Percentiles rank a stretch among this genome's conserved stretches.
Evolutionary conservation across 2,113 vertebrate species (phyloP).

Genomic region (Vombatus ursinus): DNA sequence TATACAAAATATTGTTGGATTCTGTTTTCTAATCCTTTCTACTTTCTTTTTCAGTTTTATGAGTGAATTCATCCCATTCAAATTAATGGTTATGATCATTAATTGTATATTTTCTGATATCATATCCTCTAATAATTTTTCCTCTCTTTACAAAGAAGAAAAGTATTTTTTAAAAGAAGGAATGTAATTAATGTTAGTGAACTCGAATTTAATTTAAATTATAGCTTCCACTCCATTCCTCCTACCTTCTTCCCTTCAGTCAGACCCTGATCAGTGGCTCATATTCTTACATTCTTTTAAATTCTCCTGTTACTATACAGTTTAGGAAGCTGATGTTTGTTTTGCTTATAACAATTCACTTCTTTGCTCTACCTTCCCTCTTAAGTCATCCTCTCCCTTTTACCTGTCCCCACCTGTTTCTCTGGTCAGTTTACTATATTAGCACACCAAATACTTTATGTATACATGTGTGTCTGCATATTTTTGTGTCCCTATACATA

Average conservation of each 20-base stretch:
- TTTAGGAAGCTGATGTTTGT: not conserved
- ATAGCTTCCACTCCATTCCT: not conserved
- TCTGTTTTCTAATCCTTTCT: not conserved
- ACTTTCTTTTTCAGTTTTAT: not conserved
- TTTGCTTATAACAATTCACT: not conserved
- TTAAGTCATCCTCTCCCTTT: not conserved
- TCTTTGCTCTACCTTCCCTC: not conserved
- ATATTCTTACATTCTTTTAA: not conserved
- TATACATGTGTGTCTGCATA: not conserved
- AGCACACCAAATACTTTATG: not conserved
- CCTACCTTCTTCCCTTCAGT: not conserved
- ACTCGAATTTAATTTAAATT: not conserved
- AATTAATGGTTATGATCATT: not conserved
- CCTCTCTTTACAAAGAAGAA: not conserved
- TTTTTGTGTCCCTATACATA: not conserved
- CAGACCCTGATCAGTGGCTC: not conserved
- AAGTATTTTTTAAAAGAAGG: not conserved
- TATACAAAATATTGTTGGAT: not conserved
- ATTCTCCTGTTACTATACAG: not conserved
- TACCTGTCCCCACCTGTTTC: not conserved
- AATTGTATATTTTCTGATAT: not conserved
- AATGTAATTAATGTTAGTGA: not conserved
- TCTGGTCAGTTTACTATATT: not conserved
- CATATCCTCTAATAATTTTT: not conserved
- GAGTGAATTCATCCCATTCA: not conserved